These are phyloP conservation scores for Corbicula japonica DNA, from an alignment of 2,888 invertebrate species.

Conservation along the genomic window DNA sequence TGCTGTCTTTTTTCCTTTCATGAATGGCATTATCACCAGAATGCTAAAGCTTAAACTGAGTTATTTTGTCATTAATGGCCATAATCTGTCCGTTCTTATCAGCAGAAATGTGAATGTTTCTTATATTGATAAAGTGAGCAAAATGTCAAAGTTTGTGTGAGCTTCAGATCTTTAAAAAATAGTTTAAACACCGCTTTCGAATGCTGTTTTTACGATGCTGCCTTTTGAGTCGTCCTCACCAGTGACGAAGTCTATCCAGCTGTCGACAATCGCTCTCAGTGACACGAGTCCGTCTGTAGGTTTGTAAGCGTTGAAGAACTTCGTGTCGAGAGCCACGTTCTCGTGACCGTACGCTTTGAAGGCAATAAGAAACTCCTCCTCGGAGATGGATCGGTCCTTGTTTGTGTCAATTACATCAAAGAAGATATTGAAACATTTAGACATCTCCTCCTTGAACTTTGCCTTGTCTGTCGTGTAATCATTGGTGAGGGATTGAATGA, in stretches of 20 bases:
- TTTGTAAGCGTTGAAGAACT: conserved; percentile 66
- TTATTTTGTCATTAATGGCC: too few relatives aligned
- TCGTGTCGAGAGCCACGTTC: conserved; percentile 69
- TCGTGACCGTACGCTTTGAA: conserved; percentile 74
- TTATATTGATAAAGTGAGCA: too few relatives aligned
- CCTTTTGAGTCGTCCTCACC: conserved; percentile 46
- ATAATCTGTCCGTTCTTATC: too few relatives aligned
- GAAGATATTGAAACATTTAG: conserved; percentile 68
- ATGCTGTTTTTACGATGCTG: conserved; percentile 67
- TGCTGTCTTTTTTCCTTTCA: too few relatives aligned
- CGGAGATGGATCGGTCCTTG: conserved; percentile 71
- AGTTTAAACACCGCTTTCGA: conserved; percentile 65
- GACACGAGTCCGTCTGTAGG: conserved; percentile 64
- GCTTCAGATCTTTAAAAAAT: too few relatives aligned
- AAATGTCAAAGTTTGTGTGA: too few relatives aligned
- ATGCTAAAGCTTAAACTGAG: too few relatives aligned
- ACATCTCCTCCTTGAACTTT: conserved; percentile 59
- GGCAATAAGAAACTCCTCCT: conserved; percentile 71
- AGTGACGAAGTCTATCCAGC: conserved; percentile 65
- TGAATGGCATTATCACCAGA: too few relatives aligned
- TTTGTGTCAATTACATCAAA: conserved; percentile 76
- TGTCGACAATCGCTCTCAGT: conserved; percentile 64
- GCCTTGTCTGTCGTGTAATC: conserved; percentile 59
- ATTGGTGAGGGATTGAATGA: conserved; percentile 48
- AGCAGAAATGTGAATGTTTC: too few relatives aligned